Percentiles rank a stretch among this genome's conserved stretches.
Evolutionary conservation across 2,113 vertebrate species (phyloP).

Genomic region (Heterochromis multidens): DNA sequence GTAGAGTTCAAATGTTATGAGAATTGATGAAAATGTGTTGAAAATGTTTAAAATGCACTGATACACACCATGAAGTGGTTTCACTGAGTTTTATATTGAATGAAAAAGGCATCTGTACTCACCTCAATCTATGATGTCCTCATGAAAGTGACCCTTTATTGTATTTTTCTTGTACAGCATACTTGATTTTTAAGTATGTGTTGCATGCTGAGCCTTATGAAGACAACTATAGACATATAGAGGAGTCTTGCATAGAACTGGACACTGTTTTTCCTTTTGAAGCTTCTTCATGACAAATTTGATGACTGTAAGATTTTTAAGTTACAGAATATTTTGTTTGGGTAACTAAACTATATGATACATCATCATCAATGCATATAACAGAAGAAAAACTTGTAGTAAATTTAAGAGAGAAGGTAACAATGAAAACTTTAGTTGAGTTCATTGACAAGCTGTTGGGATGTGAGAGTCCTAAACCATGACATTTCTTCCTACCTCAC

Average conservation of each 20-base stretch:
- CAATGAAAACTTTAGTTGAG: neutral
- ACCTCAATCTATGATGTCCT: neutral
- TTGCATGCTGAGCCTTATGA: neutral
- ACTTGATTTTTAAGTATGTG: neutral
- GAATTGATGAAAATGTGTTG: no score
- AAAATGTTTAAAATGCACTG: no score
- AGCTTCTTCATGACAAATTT: neutral
- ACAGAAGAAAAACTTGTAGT: neutral
- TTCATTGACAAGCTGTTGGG: neutral
- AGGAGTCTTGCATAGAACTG: neutral
- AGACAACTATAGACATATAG: neutral
- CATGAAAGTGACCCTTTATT: neutral
- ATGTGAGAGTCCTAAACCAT: neutral
- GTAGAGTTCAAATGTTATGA: no score
- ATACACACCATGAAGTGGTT: neutral
- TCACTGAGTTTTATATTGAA: neutral
- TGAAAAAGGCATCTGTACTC: neutral
- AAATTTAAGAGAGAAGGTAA: neutral
- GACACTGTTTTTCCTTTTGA: neutral
- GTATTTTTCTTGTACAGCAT: no score
- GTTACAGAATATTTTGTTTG: rapidly evolving
- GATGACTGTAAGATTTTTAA: neutral
- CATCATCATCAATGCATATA: neutral
- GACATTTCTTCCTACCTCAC: neutral
- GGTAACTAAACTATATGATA: rapidly evolving